Percentiles rank a stretch among this genome's conserved stretches.
phyloP scores from a whole-genome alignment of 2,797 vertebrate genomes.

The Brachyalestes nurse region DNA sequence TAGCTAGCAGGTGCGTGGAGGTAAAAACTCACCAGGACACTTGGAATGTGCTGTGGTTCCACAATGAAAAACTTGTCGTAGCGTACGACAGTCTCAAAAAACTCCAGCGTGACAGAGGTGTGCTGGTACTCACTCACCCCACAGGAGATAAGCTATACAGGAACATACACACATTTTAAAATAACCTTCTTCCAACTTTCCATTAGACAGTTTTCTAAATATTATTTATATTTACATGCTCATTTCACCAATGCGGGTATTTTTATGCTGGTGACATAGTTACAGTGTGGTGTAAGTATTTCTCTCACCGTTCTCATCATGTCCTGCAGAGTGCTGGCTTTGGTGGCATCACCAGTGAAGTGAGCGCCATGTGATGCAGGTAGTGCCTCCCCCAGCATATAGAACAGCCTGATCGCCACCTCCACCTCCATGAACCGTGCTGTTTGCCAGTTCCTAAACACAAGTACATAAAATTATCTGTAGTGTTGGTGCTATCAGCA shows the following conservation, averaged over 20 bases:
- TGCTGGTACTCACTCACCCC: constrained; percentile 94
- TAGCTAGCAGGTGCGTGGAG: accelerated
- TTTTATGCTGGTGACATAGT: not conserved
- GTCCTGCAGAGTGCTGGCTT: constrained; percentile 92
- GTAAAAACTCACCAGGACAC: constrained; percentile 86
- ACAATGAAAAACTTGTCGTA: constrained; percentile 98
- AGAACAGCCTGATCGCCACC: constrained; percentile 92
- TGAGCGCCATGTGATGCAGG: constrained; percentile 94
- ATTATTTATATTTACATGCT: not conserved
- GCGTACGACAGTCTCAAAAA: constrained; percentile 94
- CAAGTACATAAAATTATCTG: not conserved
- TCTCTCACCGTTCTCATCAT: constrained; percentile 94
- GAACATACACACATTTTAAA: constrained; percentile 30
- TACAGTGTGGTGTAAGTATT: too few species aligned
- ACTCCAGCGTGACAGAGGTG: constrained; percentile 92
- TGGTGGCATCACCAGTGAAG: constrained; percentile 91
- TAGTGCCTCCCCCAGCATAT: constrained; percentile 97
- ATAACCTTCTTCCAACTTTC: not conserved
- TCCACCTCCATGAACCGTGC: constrained; percentile 95
- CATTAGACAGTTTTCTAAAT: not conserved
- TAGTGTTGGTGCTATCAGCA: not conserved
- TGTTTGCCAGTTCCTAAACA: constrained; percentile 88
- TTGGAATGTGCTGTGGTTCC: constrained; percentile 95
- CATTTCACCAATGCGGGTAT: not conserved
- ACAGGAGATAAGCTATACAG: constrained; percentile 87